A percentile compares a stretch with the other conserved stretches of the same genome.
Evolutionary conservation across 2,888 invertebrate genomes (phyloP).

Genomic region (Drosophila heteroneura): DNA sequence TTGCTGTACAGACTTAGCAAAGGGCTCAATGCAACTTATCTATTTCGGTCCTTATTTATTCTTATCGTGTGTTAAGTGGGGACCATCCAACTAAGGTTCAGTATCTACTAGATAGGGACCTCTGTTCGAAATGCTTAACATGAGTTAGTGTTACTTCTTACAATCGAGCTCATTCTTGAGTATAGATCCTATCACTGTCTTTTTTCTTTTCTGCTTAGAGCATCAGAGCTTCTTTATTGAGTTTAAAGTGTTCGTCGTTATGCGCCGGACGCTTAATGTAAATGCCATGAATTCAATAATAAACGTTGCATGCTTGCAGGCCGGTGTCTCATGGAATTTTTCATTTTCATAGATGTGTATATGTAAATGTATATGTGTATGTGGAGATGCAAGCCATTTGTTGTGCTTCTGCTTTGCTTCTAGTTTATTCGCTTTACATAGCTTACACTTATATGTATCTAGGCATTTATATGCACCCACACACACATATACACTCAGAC

Average conservation of each 20-base stretch:
- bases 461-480: constrained; percentile 3
- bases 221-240: background rate
- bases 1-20: rapidly evolving
- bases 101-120: no score
- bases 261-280: constrained; percentile 14
- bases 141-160: background rate
- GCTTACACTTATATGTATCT: constrained; percentile 26
- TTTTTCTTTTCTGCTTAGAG: background rate
- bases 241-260: constrained; percentile 13
- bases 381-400: constrained; percentile 36
- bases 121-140: background rate
- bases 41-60: background rate
- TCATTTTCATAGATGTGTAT: constrained; percentile 57
- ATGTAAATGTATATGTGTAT: background rate
- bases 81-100: background rate
- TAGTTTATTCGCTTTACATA: constrained; percentile 59
- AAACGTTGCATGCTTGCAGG: constrained; percentile 53
- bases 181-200: background rate
- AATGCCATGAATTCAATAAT: constrained; percentile 57
- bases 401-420: constrained; percentile 33
- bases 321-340: constrained; percentile 63
- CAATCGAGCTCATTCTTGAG: background rate
- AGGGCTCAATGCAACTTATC: background rate
- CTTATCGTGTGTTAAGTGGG: background rate
- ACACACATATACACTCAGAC: background rate